Evolutionary conservation across 2,113 vertebrate genomes (phyloP).

Genomic region (Nyctibius bracteatus): DNA sequence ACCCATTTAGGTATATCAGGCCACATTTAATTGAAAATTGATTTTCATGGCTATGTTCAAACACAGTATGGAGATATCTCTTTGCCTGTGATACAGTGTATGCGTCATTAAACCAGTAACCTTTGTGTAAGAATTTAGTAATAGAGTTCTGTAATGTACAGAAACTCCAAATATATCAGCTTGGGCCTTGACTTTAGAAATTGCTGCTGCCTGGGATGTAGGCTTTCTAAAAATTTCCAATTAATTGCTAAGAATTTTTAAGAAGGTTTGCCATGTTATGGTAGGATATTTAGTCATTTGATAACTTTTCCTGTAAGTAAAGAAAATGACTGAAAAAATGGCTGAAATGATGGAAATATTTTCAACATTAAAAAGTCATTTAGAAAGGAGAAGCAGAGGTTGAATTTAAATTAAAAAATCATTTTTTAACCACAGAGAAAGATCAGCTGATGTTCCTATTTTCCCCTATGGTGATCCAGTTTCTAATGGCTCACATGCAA

Average conservation of each 20-base stretch:
- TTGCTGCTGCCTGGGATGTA: background rate
- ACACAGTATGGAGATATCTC: background rate
- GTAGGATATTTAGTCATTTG: background rate
- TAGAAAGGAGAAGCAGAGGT: background rate
- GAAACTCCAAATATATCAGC: background rate
- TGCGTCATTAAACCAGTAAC: background rate
- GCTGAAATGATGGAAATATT: background rate
- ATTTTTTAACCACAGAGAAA: background rate
- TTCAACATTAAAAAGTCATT: background rate
- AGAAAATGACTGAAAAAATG: background rate
- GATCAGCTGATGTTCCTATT: background rate
- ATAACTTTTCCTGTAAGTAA: background rate
- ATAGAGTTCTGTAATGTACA: background rate
- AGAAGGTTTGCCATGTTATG: rapidly evolving
- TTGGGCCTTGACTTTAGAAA: background rate
- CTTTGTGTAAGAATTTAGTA: background rate
- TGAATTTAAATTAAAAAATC: background rate
- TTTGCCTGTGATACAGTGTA: background rate
- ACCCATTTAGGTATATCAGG: background rate
- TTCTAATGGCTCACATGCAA: background rate
- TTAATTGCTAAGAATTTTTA: background rate
- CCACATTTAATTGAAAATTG: background rate
- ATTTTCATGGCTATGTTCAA: background rate
- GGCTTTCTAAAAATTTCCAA: background rate
- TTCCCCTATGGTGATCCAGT: background rate